Base-by-base conservation (phyloP, 2,888 invertebrate genomes). In the Therioaphis trifolii region DNA sequence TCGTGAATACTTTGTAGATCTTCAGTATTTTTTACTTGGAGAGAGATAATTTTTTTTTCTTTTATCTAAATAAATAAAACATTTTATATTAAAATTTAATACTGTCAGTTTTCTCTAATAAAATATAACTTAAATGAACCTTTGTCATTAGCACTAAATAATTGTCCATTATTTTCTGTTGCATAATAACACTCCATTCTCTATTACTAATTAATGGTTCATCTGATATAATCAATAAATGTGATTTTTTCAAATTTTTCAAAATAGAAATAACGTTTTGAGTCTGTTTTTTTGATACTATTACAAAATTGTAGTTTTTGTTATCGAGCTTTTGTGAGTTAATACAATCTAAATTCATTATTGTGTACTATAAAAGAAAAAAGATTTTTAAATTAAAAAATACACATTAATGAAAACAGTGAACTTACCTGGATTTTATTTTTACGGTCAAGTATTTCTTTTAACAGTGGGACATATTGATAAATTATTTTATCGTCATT, bases 151-250 rank as follows among this genome's bases (percentile, higher is more conserved):
- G 46, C 5, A 46, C 29, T 21, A 71, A 71, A 71, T 80, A 46
- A 0, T 71, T n/a, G 4, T 35, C 58, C 27, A 71, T 71, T 15
- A 80, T 46, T 24, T 80, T n/a, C n/a, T 80, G 79, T 61, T 80
- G 79, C 55, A 71, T 71, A 46, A 80, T 61, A 46, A 80, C 71
- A 46, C 29, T 61, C 79, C 79, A 80, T 35, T 80, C 71, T 21
- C 58, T 46, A 5, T 43, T 46, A 35, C 15, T 29, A 18, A 2
- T 1, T 4, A 80, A 21, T 46, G 43, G 68, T 21, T 79, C 29
- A n/a, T 80, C 29, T 11, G 69, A 46, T 18, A 43, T 18, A 12
- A 71, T 58, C 29, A 80, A 58, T 18, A 80, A 46, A 46, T 71
- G 3, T 9, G 4, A 29, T 46, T 46, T 46, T 46, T 80, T 71